Evolutionary conservation across 2,888 invertebrate species (phyloP).

Genomic region (Drosophila borborema): DNA sequence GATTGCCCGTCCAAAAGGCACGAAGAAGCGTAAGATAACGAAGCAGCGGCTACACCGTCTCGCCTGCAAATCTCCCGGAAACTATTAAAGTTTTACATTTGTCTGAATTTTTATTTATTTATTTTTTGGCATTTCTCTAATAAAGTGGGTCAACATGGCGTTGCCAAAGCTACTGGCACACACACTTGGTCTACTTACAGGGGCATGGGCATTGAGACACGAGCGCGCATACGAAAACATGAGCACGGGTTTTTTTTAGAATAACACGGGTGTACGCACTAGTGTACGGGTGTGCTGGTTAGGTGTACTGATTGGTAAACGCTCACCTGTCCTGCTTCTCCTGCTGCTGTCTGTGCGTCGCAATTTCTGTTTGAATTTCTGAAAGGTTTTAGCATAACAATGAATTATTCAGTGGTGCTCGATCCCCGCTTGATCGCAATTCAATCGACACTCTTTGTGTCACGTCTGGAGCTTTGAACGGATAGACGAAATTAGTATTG

Average conservation of each 20-base stretch:
- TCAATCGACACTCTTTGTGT: slow-evolving; percentile 45
- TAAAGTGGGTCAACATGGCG: slow-evolving; percentile 52
- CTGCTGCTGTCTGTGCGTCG: slow-evolving; percentile 38
- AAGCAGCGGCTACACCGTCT: too few species aligned
- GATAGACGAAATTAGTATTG: not conserved
- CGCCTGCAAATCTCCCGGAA: not conserved
- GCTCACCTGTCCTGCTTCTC: slow-evolving; percentile 45
- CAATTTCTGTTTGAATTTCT: slow-evolving; percentile 48
- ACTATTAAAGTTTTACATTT: not conserved
- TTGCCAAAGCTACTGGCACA: slow-evolving; percentile 23
- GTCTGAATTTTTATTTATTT: not conserved
- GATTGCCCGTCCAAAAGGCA: not conserved
- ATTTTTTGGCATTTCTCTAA: slow-evolving; percentile 17
- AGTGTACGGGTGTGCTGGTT: not conserved
- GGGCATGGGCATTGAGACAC: slow-evolving; percentile 29
- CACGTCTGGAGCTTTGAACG: slow-evolving; percentile 29
- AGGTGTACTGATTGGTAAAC: not conserved
- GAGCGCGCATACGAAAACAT: slow-evolving; percentile 1
- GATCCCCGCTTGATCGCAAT: slow-evolving; percentile 11
- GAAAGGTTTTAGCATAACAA: slow-evolving; percentile 57
- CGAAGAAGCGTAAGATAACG: not conserved
- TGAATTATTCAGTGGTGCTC: slow-evolving; percentile 65
- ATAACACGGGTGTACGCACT: not conserved
- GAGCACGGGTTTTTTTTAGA: slow-evolving; percentile 16
- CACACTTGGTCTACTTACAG: slow-evolving; percentile 66